These are phyloP conservation scores for Pyrochroa serraticornis DNA, from an alignment of 2,888 invertebrate genomes.

Conservation along the genomic window DNA sequence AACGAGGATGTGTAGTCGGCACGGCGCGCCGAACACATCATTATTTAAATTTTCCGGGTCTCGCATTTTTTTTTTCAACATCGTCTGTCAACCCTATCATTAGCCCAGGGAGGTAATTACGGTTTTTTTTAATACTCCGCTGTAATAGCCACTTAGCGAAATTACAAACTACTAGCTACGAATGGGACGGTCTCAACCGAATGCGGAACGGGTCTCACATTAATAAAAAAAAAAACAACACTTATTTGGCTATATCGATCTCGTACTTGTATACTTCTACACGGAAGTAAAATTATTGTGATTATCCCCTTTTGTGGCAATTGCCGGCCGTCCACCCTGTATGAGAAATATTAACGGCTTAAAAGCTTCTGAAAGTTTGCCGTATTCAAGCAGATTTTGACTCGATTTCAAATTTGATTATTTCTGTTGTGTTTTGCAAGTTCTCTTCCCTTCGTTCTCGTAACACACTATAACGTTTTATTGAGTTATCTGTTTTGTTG, in stretches of 20 bases:
- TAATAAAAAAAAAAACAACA: no score
- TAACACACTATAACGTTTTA: neutral
- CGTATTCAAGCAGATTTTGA: no score
- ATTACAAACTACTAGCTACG: conserved; percentile 10
- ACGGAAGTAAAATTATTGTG: no score
- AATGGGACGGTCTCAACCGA: neutral
- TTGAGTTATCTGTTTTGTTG: conserved; percentile 11
- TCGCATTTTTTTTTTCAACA: conserved; percentile 17
- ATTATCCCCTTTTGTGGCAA: no score
- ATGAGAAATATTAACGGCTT: no score
- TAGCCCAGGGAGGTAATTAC: conserved; percentile 17
- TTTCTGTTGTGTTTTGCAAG: neutral
- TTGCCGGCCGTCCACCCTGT: no score
- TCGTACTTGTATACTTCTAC: no score
- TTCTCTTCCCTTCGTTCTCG: neutral
- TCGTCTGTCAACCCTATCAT: conserved; percentile 24
- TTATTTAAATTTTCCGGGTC: conserved; percentile 23
- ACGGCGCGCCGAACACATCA: conserved; percentile 17
- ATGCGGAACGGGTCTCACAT: no score
- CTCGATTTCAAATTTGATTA: conserved; percentile 1
- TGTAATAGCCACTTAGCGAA: conserved; percentile 16
- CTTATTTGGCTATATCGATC: no score
- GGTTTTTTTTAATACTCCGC: conserved; percentile 9
- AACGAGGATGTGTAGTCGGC: conserved; percentile 4
- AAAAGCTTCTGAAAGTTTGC: no score